phyloP scores from a whole-genome alignment of 2,888 invertebrate genomes.

The Sympetrum striolatum region DNA sequence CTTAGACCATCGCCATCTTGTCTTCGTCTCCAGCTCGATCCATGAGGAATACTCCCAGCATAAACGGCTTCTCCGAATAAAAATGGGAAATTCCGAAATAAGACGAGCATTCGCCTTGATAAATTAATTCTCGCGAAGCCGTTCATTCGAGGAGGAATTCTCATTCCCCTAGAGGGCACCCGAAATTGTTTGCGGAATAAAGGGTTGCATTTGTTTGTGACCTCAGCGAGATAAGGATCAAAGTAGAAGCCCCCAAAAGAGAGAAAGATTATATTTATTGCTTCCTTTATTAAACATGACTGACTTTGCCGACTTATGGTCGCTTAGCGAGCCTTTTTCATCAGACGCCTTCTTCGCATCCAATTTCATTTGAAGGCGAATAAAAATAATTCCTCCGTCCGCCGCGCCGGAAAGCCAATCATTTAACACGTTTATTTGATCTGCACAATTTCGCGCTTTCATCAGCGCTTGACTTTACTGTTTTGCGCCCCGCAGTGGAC shows the following conservation, averaged over 20 bases:
- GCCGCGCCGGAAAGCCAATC: not conserved
- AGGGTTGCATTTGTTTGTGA: not conserved
- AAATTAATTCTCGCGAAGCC: slow-evolving; percentile 23
- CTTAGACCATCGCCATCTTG: not conserved
- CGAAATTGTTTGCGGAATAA: not conserved
- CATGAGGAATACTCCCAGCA: not conserved
- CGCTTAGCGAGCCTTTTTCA: not conserved
- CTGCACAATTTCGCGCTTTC: too few species aligned
- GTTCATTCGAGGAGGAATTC: slow-evolving; percentile 4
- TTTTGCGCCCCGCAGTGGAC: too few species aligned
- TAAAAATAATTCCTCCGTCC: not conserved
- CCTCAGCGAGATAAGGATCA: not conserved
- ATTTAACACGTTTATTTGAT: too few species aligned
- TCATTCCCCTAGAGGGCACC: not conserved
- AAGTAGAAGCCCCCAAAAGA: not conserved
- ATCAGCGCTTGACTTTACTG: too few species aligned
- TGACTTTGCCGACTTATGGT: not conserved
- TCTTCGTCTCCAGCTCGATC: not conserved
- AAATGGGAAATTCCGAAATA: slow-evolving; percentile 5
- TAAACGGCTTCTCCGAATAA: not conserved
- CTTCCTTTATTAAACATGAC: slow-evolving; percentile 3
- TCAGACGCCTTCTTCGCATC: not conserved
- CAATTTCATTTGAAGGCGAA: not conserved
- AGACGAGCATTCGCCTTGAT: not conserved
- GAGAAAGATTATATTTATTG: not conserved